A percentile compares a stretch with the other conserved stretches of the same genome.
These are phyloP conservation scores for Melieria picta DNA, from an alignment of 2,888 invertebrate species.

Conservation along the genomic window DNA sequence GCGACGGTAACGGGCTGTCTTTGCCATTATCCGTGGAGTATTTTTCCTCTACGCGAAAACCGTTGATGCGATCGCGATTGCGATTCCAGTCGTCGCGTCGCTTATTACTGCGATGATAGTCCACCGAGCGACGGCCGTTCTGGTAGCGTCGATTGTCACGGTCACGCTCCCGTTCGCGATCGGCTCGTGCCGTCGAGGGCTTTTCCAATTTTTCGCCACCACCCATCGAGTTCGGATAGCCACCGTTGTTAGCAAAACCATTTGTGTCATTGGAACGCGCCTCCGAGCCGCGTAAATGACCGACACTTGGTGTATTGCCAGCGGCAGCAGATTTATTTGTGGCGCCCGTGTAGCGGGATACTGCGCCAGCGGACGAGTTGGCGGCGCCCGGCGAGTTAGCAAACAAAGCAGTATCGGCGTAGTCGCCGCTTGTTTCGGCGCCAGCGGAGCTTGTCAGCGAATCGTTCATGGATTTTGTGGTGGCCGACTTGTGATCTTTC, in stretches of 20 bases:
- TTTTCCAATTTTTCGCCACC: constrained; percentile 12
- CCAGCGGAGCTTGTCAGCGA: constrained; percentile 17
- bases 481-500: neutral
- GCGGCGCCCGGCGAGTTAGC: constrained; percentile 1
- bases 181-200: constrained; percentile 19
- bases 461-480: constrained; percentile 9
- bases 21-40: constrained; percentile 57
- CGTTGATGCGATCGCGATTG: constrained; percentile 61
- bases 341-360: constrained; percentile 45
- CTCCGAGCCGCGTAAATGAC: neutral
- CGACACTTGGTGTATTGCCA: too few species aligned
- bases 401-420: constrained; percentile 11
- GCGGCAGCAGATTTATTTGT: constrained; percentile 35
- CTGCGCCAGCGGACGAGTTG: neutral
- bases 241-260: constrained; percentile 18
- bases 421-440: neutral
- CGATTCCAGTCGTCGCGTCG: constrained; percentile 64
- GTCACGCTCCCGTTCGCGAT: constrained; percentile 43
- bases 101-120: constrained; percentile 60
- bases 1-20: constrained; percentile 59
- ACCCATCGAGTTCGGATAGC: constrained; percentile 7
- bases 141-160: constrained; percentile 50
- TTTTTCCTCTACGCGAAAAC: constrained; percentile 57
- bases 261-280: neutral
- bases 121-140: constrained; percentile 62